These are phyloP conservation scores for Sycophaga agraensis DNA, from an alignment of 1,140 invertebrate genomes.

Conservation along the genomic window DNA sequence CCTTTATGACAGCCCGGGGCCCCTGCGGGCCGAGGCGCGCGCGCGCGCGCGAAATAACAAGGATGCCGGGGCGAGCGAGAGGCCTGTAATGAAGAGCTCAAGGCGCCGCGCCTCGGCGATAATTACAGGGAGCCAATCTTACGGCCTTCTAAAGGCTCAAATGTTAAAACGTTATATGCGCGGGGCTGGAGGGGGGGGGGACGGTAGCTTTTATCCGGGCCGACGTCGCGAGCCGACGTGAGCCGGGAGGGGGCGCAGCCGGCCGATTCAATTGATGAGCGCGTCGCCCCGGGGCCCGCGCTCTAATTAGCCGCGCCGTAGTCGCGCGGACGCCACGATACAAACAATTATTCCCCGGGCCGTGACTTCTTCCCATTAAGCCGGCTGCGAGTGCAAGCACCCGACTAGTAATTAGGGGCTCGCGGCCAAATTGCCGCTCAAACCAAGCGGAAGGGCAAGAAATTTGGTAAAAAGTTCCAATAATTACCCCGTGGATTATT, in stretches of 20 bases:
- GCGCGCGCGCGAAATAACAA: not conserved
- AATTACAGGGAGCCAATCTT: constrained; percentile 60
- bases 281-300: no score
- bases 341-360: no score
- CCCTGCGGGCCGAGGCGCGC: constrained; percentile 28
- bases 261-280: not conserved
- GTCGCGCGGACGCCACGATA: no score
- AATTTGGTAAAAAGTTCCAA: no score
- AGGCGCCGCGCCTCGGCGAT: constrained; percentile 58
- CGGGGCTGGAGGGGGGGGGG: constrained; percentile 21
- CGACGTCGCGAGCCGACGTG: no score
- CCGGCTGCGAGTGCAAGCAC: no score
- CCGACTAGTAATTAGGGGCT: no score
- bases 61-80: not conserved
- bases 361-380: no score
- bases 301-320: no score
- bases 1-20: constrained; percentile 22
- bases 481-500: no score
- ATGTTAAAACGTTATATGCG: constrained; percentile 59
- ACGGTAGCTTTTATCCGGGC: constrained; percentile 54
- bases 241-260: not conserved
- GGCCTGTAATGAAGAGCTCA: constrained; percentile 57
- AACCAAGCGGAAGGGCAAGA: no score
- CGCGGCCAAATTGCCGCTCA: no score
- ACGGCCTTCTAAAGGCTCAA: constrained; percentile 60